A percentile compares a stretch with the other conserved stretches of the same genome.
Evolutionary conservation across 1,140 invertebrate genomes (phyloP).

Genomic region (Diorhabda elongata): DNA sequence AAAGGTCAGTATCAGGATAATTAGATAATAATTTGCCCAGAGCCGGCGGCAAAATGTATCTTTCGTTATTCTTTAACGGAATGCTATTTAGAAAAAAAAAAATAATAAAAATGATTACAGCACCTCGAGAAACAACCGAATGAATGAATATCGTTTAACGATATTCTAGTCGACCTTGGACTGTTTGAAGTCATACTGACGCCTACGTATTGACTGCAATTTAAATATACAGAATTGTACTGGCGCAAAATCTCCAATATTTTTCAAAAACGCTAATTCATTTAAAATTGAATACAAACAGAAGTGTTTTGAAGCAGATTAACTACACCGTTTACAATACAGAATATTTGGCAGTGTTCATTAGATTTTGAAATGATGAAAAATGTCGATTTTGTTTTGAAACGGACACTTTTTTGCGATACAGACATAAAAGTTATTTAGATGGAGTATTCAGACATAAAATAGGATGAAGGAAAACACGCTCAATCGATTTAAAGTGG

Average conservation of each 20-base stretch:
- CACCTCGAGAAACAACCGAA: background rate
- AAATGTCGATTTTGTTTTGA: no score
- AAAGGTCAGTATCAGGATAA: background rate
- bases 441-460: no score
- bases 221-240: background rate
- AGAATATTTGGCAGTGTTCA: no score
- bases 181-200: background rate
- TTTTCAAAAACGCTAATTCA: no score
- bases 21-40: conserved; percentile 1
- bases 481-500: no score
- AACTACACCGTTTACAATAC: no score
- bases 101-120: background rate
- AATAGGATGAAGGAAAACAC: no score
- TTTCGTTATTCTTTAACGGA: background rate
- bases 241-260: background rate
- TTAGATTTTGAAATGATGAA: no score
- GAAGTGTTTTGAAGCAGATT: no score
- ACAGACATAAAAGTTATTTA: no score
- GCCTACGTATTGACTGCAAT: background rate
- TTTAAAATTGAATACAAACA: no score
- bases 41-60: background rate
- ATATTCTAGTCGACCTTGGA: conserved; percentile 1
- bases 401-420: no score
- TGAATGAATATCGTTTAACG: background rate
- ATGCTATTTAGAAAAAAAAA: background rate